Base-by-base conservation (phyloP, 2,113 vertebrate genomes). In the Apteryx owenii region DNA sequence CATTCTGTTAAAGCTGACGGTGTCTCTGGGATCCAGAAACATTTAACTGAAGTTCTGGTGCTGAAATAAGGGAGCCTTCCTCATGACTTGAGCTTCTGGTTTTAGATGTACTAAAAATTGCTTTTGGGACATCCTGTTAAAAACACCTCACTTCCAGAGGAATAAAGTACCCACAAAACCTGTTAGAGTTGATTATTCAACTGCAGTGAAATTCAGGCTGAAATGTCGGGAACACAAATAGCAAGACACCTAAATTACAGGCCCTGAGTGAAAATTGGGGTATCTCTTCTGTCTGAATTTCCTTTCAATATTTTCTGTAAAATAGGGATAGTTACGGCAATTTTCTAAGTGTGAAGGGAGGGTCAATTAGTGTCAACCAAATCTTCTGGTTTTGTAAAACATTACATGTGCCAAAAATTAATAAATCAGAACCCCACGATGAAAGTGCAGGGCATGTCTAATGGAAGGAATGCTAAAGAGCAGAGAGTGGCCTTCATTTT, bases 271-370 rank as follows among this genome's bases (percentile, higher is more conserved):
- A 77, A 91, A 94, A 96, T 44, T 33, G 76, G 64, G 76, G n/a
- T 75, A 73, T 84, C 79, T 19, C 72, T 96, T 92, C 82, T 44
- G 26, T 5, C 88, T 68, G 61, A 92, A 54, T 15, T 26, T 89
- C 77, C 83, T 94, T 87, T 90, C 76, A 68, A 88, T 93, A 54
- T 90, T 90, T 82, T 72, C 91, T 96, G 48, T 83, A 71, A 94
- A 92, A 88, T 28, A 84, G 60, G 85, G 50, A 78, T 81, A 68
- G 88, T 88, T 94, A 88, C 2, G 28, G 91, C 94, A 81, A 93
- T 95, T 96, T 93, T 72, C 62, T 60, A 83, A 90, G 60, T 0
- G 0, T n/a, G 65, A 33, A 81, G 23, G 16, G 51, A 70, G 79
- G 91, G 85, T 90, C 93, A 91, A 78, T 60, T 18, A 75, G 62